Evolutionary conservation across 2,888 invertebrate genomes (phyloP).

Genomic region (Teleogryllus oceanicus): DNA sequence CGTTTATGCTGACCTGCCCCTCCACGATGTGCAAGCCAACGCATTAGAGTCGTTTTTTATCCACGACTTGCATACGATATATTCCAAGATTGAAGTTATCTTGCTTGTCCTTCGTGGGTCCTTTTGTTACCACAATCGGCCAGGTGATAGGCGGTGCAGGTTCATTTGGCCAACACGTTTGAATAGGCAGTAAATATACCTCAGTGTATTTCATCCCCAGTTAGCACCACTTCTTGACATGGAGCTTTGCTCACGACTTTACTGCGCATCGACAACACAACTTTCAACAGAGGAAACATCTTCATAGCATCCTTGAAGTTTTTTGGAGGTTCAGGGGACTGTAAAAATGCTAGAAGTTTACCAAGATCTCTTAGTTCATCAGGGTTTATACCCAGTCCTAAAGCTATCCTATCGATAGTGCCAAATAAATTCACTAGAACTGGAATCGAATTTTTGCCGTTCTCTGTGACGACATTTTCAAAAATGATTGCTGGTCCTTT

Average conservation of each 20-base stretch:
- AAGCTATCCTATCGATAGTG: background rate
- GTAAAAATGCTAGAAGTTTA: constrained; percentile 10
- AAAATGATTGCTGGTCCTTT: too few relatives aligned
- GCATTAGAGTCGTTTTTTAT: constrained; percentile 10
- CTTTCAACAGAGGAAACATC: background rate
- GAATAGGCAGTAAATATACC: too few relatives aligned
- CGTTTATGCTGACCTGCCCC: background rate
- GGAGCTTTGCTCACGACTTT: constrained; percentile 2
- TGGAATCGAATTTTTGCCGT: constrained; percentile 2
- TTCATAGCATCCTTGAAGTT: background rate
- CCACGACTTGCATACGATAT: too few relatives aligned
- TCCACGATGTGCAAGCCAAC: background rate
- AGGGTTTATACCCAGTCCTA: background rate
- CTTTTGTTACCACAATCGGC: too few relatives aligned
- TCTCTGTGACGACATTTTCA: too few relatives aligned
- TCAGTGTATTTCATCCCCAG: background rate
- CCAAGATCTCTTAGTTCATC: background rate
- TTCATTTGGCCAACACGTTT: too few relatives aligned
- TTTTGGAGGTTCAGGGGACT: background rate
- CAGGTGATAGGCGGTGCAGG: too few relatives aligned
- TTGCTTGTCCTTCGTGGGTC: too few relatives aligned
- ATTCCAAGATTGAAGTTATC: too few relatives aligned
- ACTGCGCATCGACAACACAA: background rate
- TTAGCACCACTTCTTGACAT: constrained; percentile 10
- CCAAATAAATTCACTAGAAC: constrained; percentile 10